These are phyloP conservation scores for Metopolophium dirhodum DNA, from an alignment of 1,140 invertebrate species.

Conservation along the genomic window DNA sequence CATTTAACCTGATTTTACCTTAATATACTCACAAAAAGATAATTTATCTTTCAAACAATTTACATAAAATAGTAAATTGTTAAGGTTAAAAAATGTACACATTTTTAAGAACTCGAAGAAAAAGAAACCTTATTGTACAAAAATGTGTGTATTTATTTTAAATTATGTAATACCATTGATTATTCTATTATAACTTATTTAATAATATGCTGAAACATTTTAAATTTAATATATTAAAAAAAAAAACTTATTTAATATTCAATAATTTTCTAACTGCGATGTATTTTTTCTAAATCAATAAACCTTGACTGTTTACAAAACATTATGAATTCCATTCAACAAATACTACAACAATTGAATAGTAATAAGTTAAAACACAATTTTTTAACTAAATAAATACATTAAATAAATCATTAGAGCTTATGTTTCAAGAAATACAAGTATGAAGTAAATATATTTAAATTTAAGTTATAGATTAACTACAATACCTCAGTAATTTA, in stretches of 20 bases:
- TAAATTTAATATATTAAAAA: too few relatives aligned
- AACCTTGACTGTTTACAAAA: not conserved
- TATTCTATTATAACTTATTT: too few relatives aligned
- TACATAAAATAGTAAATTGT: not conserved
- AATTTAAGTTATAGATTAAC: not conserved
- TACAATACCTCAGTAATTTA: not conserved
- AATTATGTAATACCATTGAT: too few relatives aligned
- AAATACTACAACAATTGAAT: not conserved
- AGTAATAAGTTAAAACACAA: not conserved
- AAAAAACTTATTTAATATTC: too few relatives aligned
- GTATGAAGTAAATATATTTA: not conserved
- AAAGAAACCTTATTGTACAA: too few relatives aligned
- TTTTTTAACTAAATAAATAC: not conserved
- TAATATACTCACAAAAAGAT: not conserved
- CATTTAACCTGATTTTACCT: not conserved
- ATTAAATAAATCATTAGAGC: not conserved
- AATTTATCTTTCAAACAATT: too few relatives aligned
- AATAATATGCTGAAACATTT: too few relatives aligned
- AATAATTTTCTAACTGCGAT: too few relatives aligned
- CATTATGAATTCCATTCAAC: not conserved
- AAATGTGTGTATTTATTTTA: too few relatives aligned
- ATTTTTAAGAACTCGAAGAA: too few relatives aligned
- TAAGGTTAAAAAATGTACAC: not conserved
- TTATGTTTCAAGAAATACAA: not conserved
- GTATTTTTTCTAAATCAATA: not conserved